A percentile compares a stretch with the other conserved stretches of the same genome.
Conservation (phyloP, 2,888 invertebrate species). For the Ichneumoninae sp. region DNA sequence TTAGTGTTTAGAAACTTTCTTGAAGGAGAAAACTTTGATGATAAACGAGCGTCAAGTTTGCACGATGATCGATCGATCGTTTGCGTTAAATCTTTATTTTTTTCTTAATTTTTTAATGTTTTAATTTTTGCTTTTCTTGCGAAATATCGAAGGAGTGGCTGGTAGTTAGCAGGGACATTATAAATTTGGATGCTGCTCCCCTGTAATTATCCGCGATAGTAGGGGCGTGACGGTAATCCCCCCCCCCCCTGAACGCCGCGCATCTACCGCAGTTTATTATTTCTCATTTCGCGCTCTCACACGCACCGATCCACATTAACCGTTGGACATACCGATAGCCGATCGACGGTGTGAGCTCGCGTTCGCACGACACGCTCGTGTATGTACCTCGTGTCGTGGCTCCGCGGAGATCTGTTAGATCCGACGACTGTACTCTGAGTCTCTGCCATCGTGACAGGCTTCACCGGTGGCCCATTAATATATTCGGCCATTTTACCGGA, state of each 20-base stretch:
- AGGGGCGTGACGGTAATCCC: slow-evolving; percentile 70
- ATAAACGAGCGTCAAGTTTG: too few species aligned
- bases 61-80: not conserved
- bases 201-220: slow-evolving; percentile 76
- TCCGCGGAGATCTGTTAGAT: not conserved
- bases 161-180: slow-evolving; percentile 78
- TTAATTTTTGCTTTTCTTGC: slow-evolving; percentile 27
- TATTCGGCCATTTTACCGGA: slow-evolving; percentile 28
- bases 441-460: slow-evolving; percentile 11
- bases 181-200: slow-evolving; percentile 76
- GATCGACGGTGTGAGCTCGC: slow-evolving; percentile 22
- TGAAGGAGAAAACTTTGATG: too few species aligned
- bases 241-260: slow-evolving; percentile 1
- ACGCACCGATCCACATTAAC: not conserved
- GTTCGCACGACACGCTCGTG: slow-evolving; percentile 16
- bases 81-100: not conserved
- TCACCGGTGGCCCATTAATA: slow-evolving; percentile 47
- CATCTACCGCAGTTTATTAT: slow-evolving; percentile 54
- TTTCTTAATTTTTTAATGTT: not conserved
- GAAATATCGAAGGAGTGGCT: slow-evolving; percentile 70
- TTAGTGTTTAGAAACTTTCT: too few species aligned
- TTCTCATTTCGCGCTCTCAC: slow-evolving; percentile 28
- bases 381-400: not conserved
- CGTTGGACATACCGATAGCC: not conserved
- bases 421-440: slow-evolving; percentile 1